Evolutionary conservation across 2,797 vertebrate species (phyloP).

Genomic region (Eospalax fontanierii): DNA sequence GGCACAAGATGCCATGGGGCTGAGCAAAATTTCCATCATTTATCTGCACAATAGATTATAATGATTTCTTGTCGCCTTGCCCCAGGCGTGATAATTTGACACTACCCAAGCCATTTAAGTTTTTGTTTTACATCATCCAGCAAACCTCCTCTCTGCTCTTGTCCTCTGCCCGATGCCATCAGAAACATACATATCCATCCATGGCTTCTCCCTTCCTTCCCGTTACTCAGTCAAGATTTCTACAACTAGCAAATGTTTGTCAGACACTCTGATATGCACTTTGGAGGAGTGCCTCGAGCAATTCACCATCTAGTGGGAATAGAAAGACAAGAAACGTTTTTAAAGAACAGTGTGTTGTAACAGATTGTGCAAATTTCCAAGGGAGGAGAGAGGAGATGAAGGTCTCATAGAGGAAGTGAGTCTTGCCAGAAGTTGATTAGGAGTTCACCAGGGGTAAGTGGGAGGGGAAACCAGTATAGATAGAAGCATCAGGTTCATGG

Average conservation of each 20-base stretch:
- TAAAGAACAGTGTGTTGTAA: background rate
- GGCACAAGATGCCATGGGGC: background rate
- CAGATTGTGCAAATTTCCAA: background rate
- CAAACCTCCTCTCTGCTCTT: background rate
- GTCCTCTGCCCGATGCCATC: background rate
- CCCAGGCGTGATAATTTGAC: conserved; percentile 35
- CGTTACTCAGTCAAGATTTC: conserved; percentile 29
- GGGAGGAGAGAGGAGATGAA: background rate
- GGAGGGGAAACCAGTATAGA: background rate
- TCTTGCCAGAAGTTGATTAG: conserved; percentile 12
- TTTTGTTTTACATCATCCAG: background rate
- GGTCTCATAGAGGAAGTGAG: background rate
- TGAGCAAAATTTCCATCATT: conserved; percentile 53
- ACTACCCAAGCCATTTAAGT: conserved; percentile 6
- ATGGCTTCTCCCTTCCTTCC: background rate
- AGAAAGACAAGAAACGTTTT: conserved; percentile 14
- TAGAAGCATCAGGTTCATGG: background rate
- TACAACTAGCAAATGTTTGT: conserved; percentile 32
- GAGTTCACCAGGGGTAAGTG: background rate
- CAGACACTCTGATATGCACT: background rate
- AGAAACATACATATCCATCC: background rate
- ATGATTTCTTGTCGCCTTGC: conserved; percentile 45
- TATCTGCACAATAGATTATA: conserved; percentile 15
- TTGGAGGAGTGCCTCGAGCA: conserved; percentile 20
- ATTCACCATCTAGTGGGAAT: background rate